A percentile compares a stretch with the other conserved stretches of the same genome.
Evolutionary conservation across 2,888 invertebrate genomes (phyloP).

Genomic region (Drosophila cognata): DNA sequence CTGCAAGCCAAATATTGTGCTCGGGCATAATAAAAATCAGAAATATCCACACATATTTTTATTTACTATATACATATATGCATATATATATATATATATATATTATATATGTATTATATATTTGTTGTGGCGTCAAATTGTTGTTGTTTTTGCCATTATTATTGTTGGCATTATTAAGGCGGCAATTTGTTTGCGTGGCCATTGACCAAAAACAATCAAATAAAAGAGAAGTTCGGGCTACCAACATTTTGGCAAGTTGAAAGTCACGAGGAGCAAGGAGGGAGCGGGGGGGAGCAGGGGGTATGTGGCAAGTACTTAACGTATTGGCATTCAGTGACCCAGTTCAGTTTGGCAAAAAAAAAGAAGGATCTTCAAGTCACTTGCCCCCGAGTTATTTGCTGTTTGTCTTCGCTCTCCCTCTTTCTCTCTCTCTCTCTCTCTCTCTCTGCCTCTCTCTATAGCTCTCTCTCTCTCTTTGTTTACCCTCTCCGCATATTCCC

Average conservation of each 20-base stretch:
- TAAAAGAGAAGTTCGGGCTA: neutral
- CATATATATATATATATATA: no score
- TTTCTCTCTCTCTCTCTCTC: constrained; percentile 15
- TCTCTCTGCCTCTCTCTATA: constrained; percentile 6
- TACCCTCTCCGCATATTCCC: constrained; percentile 1
- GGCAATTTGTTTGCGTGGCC: constrained; percentile 64
- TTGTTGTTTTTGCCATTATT: constrained; percentile 35
- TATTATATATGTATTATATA: constrained; percentile 1
- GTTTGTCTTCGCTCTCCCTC: constrained; percentile 41
- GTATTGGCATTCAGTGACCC: constrained; percentile 47
- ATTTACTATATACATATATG: constrained; percentile 22
- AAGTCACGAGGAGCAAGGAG: constrained; percentile 9
- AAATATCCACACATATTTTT: constrained; percentile 45
- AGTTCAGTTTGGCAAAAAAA: constrained; percentile 22
- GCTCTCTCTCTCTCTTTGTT: constrained; percentile 13
- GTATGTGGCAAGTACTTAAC: constrained; percentile 44
- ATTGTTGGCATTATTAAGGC: constrained; percentile 72
- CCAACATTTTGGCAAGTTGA: constrained; percentile 10
- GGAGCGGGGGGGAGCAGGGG: no score
- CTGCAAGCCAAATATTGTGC: constrained; percentile 29
- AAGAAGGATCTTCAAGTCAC: constrained; percentile 32
- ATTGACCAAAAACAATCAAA: constrained; percentile 41
- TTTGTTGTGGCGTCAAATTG: constrained; percentile 22
- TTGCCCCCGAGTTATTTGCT: constrained; percentile 54
- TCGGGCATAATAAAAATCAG: constrained; percentile 35